phyloP scores from a whole-genome alignment of 2,113 vertebrate genomes.

The Campylomormyrus tamandua region DNA sequence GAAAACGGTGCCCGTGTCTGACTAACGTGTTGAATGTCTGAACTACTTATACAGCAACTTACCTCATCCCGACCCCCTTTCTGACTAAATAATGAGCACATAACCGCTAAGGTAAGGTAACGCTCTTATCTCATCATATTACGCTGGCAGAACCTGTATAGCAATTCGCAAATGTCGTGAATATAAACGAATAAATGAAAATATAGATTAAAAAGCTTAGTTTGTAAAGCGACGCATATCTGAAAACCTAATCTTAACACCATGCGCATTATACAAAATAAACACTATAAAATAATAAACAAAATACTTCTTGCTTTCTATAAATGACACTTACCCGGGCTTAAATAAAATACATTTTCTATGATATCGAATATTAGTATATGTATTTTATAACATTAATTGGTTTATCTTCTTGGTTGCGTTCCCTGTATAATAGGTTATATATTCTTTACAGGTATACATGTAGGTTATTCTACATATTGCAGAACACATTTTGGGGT shows the following conservation, averaged over 20 bases:
- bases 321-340: neutral
- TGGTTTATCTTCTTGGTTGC: neutral
- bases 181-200: neutral
- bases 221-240: neutral
- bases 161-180: neutral
- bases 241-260: neutral
- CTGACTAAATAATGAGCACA: neutral
- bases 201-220: neutral
- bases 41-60: neutral
- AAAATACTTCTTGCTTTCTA: neutral
- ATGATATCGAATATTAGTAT: neutral
- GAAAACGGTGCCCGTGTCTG: neutral
- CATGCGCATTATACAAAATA: neutral
- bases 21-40: neutral
- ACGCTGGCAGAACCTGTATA: neutral
- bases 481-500: neutral
- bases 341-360: neutral
- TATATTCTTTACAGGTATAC: neutral
- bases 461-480: neutral
- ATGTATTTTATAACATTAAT: neutral
- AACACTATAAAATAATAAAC: neutral
- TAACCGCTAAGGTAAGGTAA: neutral
- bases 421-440: neutral
- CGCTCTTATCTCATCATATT: neutral
- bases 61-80: neutral